Evolutionary conservation across 2,888 invertebrate genomes (phyloP), one percentile per base, ranked within the genome.

Genomic region (Colostygia pectinataria): DNA sequence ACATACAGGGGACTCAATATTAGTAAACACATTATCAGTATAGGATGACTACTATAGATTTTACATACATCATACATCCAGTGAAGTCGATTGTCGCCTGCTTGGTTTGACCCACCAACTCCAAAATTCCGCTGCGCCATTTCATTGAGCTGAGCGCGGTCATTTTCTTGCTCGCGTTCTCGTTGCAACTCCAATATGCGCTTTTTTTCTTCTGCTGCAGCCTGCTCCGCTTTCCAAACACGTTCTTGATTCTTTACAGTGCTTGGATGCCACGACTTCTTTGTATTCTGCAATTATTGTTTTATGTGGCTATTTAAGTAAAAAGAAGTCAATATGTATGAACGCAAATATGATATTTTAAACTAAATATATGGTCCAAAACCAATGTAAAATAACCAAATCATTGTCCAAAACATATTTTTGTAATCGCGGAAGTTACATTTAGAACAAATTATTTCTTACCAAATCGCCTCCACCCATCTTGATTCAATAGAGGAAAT

Each of bases 61-160:
- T 10, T 14, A 33, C 79, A 46, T 79, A 92, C 93, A 91, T 96
- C 95, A 74, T 97, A 97, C 96, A 97, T 97, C 97, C 97, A 97
- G 74, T 96, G 95, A 40, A 97, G 80, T 57, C 96, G 94, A 47
- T 92, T 91, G 43, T 93, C 92, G 43, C 60, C 64, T 7, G 80
- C 14, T 13, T 38, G 46, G 12, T 39, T 20, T 2, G 44, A 80
- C 5, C 31, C 28, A 5, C 42, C 46, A 33, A 90, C 73, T 0
- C 82, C 65, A 83, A 78, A 10, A 85, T 91, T 55, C 85, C 92
- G 91, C 80, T 83, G 92, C 73, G 39, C 93, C 91, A 93, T 84
- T 33, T 92, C 91, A 44, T 92, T 92, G n/a, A 95, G 83, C 53
- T 94, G 93, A 38, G 94, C 92, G 1, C 92, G 85, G 51, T 93